A percentile compares a stretch with the other conserved stretches of the same genome.
Conservation (phyloP, 2,113 vertebrate species). For the Phylloscopus whistleri region DNA sequence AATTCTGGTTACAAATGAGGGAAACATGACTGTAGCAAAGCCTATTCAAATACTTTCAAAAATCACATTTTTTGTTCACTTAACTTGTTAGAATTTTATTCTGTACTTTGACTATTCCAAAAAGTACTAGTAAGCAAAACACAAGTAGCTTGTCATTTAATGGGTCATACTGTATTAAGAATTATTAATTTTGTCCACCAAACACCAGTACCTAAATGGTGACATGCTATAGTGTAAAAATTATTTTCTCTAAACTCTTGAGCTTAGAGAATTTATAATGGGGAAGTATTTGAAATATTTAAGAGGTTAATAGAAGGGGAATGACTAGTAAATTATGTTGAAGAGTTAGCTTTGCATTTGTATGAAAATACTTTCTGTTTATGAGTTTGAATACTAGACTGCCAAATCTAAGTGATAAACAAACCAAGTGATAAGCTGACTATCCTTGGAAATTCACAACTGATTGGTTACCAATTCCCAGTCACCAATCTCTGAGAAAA, state of each 20-base stretch:
- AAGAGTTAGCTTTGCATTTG: neutral
- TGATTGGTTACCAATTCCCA: neutral
- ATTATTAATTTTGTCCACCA: neutral
- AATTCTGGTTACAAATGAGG: neutral
- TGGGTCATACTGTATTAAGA: neutral
- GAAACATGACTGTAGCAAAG: neutral
- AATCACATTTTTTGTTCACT: neutral
- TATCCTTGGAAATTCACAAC: neutral
- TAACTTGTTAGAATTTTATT: neutral
- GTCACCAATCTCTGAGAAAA: neutral
- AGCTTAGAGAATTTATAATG: neutral
- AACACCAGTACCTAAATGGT: neutral
- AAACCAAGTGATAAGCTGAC: neutral
- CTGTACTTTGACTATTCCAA: neutral
- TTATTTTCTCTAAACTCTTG: neutral
- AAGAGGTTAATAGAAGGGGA: neutral
- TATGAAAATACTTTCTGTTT: neutral
- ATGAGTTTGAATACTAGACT: neutral
- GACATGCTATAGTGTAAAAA: neutral
- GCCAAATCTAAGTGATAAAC: neutral
- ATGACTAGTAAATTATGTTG: rapidly evolving
- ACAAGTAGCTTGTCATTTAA: neutral
- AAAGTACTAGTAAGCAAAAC: neutral
- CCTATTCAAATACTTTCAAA: neutral
- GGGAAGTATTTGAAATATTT: neutral